phyloP scores from a whole-genome alignment of 2,113 vertebrate genomes.

The Monopterus albus region DNA sequence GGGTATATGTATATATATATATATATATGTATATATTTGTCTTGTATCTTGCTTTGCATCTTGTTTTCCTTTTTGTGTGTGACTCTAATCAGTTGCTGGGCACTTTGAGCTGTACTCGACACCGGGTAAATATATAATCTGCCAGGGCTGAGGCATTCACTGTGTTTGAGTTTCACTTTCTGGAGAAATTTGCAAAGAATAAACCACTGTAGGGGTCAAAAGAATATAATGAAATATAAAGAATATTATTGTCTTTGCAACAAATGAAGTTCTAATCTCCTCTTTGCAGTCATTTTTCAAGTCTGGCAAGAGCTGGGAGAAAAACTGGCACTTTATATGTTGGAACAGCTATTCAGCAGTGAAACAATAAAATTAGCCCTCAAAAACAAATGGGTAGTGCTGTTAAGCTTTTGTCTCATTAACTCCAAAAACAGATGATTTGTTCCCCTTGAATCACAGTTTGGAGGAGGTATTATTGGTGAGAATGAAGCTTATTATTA shows the following conservation, averaged over 20 bases:
- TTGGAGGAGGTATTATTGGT: conserved; percentile 9
- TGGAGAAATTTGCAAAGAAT: not conserved
- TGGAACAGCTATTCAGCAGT: not conserved
- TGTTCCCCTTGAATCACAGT: conserved; percentile 2
- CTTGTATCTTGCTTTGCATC: not conserved
- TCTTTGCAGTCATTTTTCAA: not conserved
- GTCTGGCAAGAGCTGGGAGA: not conserved
- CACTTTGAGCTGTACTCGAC: too few species aligned
- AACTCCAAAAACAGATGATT: too few species aligned
- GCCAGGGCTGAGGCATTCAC: not conserved
- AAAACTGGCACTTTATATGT: not conserved
- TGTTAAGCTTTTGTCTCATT: too few species aligned
- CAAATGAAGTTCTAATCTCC: not conserved
- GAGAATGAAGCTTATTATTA: conserved; percentile 32
- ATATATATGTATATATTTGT: too few species aligned
- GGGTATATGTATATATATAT: too few species aligned
- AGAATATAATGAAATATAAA: too few species aligned
- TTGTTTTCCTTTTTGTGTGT: not conserved
- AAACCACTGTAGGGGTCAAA: too few species aligned
- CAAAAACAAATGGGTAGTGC: not conserved
- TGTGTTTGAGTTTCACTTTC: not conserved
- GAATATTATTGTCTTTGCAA: not conserved
- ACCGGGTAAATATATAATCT: not conserved
- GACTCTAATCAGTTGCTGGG: not conserved
- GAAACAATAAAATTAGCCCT: not conserved